A percentile compares a stretch with the other conserved stretches of the same genome.
Evolutionary conservation across 2,113 vertebrate species (phyloP).

Genomic region (Mirounga angustirostris): DNA sequence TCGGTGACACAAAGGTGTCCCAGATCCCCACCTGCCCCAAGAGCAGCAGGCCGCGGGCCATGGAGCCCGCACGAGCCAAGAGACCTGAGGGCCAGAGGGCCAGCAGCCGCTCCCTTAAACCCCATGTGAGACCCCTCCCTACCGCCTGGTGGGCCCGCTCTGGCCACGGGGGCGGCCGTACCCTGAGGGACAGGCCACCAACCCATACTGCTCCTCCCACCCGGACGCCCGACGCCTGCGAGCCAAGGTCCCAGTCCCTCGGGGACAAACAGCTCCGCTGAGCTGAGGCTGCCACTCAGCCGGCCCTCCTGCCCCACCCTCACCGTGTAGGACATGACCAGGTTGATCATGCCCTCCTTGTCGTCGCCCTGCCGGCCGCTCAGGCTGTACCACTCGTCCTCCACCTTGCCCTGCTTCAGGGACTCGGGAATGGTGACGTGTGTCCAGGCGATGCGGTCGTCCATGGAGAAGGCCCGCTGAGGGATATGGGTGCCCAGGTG

Average conservation of each 20-base stretch:
- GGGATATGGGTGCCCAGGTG: not conserved
- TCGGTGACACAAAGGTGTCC: not conserved
- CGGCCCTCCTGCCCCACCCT: fast-evolving
- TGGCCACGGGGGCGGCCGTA: not conserved
- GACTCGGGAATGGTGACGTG: conserved; percentile 95
- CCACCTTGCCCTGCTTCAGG: conserved; percentile 94
- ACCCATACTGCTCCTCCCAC: not conserved
- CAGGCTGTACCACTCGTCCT: conserved; percentile 97
- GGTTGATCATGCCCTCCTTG: conserved; percentile 99
- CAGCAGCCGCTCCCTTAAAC: not conserved
- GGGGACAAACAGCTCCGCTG: fast-evolving
- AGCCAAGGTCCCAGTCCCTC: not conserved
- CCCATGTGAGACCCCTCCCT: not conserved
- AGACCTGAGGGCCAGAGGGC: not conserved
- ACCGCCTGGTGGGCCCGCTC: not conserved
- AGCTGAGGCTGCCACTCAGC: fast-evolving
- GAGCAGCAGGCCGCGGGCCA: not conserved
- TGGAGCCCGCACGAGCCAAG: too few relatives aligned
- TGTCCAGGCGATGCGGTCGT: conserved; percentile 99
- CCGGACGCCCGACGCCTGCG: fast-evolving
- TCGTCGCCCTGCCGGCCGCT: conserved; percentile 98
- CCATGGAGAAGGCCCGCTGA: conserved; percentile 98
- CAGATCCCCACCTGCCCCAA: not conserved
- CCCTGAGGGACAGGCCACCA: not conserved
- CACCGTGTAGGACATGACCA: conserved; percentile 96